These are phyloP conservation scores for Caenorhabditis imperialis DNA, from an alignment of 2,888 invertebrate species.

Conservation along the genomic window DNA sequence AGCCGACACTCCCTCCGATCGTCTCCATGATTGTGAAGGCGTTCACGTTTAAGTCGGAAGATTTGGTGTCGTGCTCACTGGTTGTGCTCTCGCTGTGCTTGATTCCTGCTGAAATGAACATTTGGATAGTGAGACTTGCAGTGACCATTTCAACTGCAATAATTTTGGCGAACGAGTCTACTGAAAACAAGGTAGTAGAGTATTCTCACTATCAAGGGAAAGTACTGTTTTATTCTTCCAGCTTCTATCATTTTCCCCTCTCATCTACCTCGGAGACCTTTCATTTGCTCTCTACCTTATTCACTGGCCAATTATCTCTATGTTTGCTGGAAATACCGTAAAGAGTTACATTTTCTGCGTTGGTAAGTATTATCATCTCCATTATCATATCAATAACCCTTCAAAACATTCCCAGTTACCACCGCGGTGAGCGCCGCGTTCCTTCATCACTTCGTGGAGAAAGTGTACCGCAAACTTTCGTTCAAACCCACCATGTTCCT, in stretches of 20 bases:
- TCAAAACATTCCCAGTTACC: conserved; percentile 9
- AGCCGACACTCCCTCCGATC: too few relatives aligned
- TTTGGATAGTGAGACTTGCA: conserved; percentile 11
- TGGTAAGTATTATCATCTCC: not conserved
- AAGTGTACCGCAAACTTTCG: conserved; percentile 10
- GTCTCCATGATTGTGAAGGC: not conserved
- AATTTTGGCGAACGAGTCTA: conserved; percentile 16
- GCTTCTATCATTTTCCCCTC: conserved; percentile 5
- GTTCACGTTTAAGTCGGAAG: not conserved
- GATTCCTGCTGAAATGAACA: conserved; percentile 16
- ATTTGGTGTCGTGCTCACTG: conserved; percentile 2
- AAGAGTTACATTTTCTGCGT: conserved; percentile 25
- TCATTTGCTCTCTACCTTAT: conserved; percentile 19
- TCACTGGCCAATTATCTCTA: conserved; percentile 34
- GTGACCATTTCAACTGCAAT: conserved; percentile 20
- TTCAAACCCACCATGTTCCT: conserved; percentile 12
- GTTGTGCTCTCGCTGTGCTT: conserved; percentile 10
- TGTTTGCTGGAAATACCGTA: conserved; percentile 5
- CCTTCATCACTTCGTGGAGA: conserved; percentile 29
- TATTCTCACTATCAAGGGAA: too few relatives aligned
- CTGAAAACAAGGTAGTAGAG: conserved; percentile 6
- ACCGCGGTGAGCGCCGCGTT: conserved; percentile 14
- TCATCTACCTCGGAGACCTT: conserved; percentile 20
- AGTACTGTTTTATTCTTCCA: not conserved
- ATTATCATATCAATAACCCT: not conserved